Percentiles rank a stretch among this genome's conserved stretches.
phyloP scores from a whole-genome alignment of 92 coral and sea anemone genomes.

The Epizoanthus rinbou region DNA sequence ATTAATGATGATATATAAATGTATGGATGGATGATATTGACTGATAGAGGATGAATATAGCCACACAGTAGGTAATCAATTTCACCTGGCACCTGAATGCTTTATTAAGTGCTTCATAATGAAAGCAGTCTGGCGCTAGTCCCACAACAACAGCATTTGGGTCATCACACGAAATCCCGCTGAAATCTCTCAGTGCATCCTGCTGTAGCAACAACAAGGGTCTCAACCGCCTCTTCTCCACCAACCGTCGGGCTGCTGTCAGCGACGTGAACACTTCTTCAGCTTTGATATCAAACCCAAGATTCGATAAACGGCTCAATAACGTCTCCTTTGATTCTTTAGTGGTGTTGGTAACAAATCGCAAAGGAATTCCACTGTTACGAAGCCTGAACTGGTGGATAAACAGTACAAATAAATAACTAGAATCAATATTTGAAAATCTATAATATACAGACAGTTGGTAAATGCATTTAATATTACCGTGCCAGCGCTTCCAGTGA shows the following conservation, averaged over 20 bases:
- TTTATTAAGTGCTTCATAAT: constrained; percentile 80
- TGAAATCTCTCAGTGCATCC: constrained; percentile 85
- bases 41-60: too few species aligned
- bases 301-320: constrained; percentile 61
- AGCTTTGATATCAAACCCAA: constrained; percentile 82
- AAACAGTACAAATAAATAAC: neutral
- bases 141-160: constrained; percentile 94
- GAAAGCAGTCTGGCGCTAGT: constrained; percentile 87
- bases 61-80: neutral
- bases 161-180: constrained; percentile 63
- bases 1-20: too few species aligned
- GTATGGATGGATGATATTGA: too few species aligned
- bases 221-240: constrained; percentile 66
- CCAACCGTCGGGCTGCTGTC: constrained; percentile 87
- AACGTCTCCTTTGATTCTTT: constrained; percentile 89
- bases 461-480: constrained; percentile 38
- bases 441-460: neutral
- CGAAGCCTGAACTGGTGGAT: constrained; percentile 64
- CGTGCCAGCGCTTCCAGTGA: constrained; percentile 86
- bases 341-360: constrained; percentile 96
- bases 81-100: constrained; percentile 76
- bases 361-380: constrained; percentile 73
- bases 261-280: constrained; percentile 94
- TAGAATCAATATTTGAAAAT: neutral
- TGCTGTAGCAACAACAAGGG: constrained; percentile 80